These are phyloP conservation scores for Hexactinellida sp. DNA, from an alignment of 37 sponge, comb jelly and placozoan species.

Conservation along the genomic window DNA sequence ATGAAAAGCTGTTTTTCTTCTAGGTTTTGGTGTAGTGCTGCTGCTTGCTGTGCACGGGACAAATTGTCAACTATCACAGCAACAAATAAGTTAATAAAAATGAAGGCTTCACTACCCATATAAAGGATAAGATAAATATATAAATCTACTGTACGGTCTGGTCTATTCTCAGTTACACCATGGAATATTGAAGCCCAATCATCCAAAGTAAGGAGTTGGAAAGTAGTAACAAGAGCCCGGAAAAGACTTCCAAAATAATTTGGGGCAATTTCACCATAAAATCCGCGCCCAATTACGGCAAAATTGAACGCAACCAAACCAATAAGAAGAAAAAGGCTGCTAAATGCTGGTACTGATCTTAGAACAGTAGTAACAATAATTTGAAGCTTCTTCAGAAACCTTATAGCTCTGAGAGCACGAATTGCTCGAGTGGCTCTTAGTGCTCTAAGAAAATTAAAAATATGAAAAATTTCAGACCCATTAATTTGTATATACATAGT, in stretches of 20 bases:
- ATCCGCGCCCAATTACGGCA: conserved; percentile 73
- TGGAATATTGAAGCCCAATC: conserved; percentile 78
- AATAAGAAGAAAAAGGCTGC: conserved; percentile 59
- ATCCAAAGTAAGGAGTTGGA: conserved; percentile 80
- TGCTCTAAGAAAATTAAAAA: conserved; percentile 32
- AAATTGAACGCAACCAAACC: conserved; percentile 63
- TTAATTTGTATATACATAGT: background rate
- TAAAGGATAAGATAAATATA: conserved; percentile 26
- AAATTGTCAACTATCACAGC: conserved; percentile 87
- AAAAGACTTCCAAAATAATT: conserved; percentile 68
- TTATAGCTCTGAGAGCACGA: conserved; percentile 55
- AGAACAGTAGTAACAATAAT: conserved; percentile 58
- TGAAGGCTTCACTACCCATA: conserved; percentile 31
- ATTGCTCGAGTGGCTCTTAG: conserved; percentile 31
- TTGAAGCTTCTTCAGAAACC: conserved; percentile 67
- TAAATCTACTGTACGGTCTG: conserved; percentile 20
- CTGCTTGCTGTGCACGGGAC: conserved; percentile 45
- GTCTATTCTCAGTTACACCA: conserved; percentile 28
- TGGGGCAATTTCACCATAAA: conserved; percentile 61
- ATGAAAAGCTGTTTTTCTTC: background rate
- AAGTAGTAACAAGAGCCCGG: conserved; percentile 52
- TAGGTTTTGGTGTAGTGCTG: background rate
- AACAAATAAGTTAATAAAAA: conserved; percentile 58
- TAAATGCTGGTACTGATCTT: conserved; percentile 62
- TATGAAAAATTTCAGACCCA: conserved; percentile 10